Evolutionary conservation across 30 jellyfish, hydroid and myxozoan genomes (phyloP), one percentile per base, ranked within the genome.

Genomic region (Catostylus mosaicus): DNA sequence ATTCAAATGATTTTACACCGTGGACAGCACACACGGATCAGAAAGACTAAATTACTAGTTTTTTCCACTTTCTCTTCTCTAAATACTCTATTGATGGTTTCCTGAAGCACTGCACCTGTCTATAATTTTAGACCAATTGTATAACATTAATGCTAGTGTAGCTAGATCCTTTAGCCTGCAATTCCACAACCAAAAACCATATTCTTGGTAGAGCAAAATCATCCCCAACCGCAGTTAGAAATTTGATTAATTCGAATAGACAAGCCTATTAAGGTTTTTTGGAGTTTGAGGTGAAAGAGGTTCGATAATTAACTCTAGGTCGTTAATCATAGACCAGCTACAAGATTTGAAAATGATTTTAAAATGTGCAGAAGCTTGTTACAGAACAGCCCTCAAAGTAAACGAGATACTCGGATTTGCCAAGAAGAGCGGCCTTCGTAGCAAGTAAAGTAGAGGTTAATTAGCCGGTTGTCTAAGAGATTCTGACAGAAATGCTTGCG

Each of bases 111-210:
- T 59, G 38, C 71, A 59, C 38, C 71, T 59, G 71, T 23, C 71
- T 16, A 3, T 23, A 6, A 3, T 23, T 2, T 59, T 4, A 59
- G 11, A 16, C 5, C 23, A 59, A 59, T 59, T 59, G 38, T 37
- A n/a, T 59, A 18, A 1, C 26, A 9, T 1, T 27, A 27, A 3
- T 4, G 38, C 71, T 3, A 18, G 9, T 2, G 71, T 59, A 18
- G 11, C 23, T 59, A 18, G 36, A 23, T 59, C 20, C 9, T 59
- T 23, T 59, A 59, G 19, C 38, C 23, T 20, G 9, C 10, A n/a
- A 59, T 59, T 59, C 71, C 71, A 18, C 71, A n/a, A 18, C 40
- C 11, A 59, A 23, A 59, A 59, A 59, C 26, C 26, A 59, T 35
- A 27, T 59, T 23, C 19, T n/a, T 22, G 38, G 71, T 23, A 1